These are phyloP conservation scores for Sternarchorhynchus goeldii DNA, from an alignment of 2,797 vertebrate species.

Conservation along the genomic window DNA sequence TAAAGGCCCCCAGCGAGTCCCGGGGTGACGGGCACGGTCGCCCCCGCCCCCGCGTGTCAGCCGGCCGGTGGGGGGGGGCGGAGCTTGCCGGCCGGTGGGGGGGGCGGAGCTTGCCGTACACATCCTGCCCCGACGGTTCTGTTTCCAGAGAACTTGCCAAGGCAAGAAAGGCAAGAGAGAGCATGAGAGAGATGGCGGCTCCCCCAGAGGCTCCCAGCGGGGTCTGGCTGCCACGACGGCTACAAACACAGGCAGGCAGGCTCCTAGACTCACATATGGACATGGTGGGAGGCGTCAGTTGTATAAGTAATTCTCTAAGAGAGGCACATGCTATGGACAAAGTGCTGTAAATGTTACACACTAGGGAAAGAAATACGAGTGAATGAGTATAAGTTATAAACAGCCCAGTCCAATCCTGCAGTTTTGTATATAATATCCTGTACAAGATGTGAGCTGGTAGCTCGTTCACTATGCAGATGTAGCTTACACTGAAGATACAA, in stretches of 20 bases:
- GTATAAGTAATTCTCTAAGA: neutral
- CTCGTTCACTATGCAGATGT: too few species aligned
- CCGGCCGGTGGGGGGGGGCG: neutral
- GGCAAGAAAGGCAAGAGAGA: slow-evolving; percentile 1
- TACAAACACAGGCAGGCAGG: neutral
- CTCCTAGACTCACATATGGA: neutral
- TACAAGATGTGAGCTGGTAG: neutral
- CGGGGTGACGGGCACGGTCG: slow-evolving; percentile 10
- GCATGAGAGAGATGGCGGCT: slow-evolving; percentile 20
- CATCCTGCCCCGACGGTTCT: neutral
- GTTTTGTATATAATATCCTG: neutral
- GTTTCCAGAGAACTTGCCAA: neutral
- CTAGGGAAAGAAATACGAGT: neutral
- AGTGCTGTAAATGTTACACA: neutral
- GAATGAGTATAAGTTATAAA: neutral
- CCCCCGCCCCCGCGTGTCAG: too few species aligned
- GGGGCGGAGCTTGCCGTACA: too few species aligned
- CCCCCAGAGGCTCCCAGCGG: slow-evolving; percentile 37
- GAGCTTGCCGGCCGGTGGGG: neutral
- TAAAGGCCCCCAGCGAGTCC: neutral
- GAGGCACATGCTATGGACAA: neutral
- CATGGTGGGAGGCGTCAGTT: slow-evolving; percentile 4
- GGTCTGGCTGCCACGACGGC: slow-evolving; percentile 9
- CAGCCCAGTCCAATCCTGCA: neutral
- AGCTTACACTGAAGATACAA: too few species aligned